Conservation (phyloP, 2,113 vertebrate species). For the Hippocampus abdominalis region DNA sequence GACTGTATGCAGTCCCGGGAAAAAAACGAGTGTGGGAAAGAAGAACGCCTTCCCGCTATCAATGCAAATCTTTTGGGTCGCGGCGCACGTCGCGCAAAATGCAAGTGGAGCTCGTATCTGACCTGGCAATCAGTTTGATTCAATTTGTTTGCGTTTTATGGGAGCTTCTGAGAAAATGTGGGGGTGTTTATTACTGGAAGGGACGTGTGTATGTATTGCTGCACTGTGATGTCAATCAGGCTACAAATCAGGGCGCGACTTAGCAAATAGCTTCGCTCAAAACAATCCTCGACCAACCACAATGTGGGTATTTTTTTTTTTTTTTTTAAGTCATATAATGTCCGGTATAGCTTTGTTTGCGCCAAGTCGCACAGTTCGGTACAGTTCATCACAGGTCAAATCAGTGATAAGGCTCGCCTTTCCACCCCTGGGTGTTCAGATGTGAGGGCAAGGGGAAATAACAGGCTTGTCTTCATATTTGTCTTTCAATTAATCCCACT, state of each 20-base stretch:
- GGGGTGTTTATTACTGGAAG: constrained; percentile 29
- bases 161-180: constrained; percentile 4
- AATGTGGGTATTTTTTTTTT: constrained; percentile 46
- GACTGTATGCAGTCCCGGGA: not conserved
- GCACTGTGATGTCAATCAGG: constrained; percentile 28
- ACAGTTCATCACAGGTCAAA: not conserved
- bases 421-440: not conserved
- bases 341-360: not conserved
- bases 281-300: constrained; percentile 29
- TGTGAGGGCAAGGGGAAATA: no score
- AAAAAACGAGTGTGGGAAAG: constrained; percentile 35
- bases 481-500: no score
- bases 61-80: constrained; percentile 30
- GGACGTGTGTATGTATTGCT: constrained; percentile 30
- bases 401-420: not conserved
- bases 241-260: constrained; percentile 36
- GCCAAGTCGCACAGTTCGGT: not conserved
- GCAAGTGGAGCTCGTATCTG: not conserved
- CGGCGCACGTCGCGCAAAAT: not conserved
- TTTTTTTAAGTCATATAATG: constrained; percentile 41
- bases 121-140: constrained; percentile 30
- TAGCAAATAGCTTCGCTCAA: constrained; percentile 42
- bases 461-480: no score
- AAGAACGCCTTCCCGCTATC: constrained; percentile 39
- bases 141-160: not conserved